Evolutionary conservation across 2,888 invertebrate species (phyloP), one percentile per base, ranked within the genome.

Genomic region (Rhingia rostrata): DNA sequence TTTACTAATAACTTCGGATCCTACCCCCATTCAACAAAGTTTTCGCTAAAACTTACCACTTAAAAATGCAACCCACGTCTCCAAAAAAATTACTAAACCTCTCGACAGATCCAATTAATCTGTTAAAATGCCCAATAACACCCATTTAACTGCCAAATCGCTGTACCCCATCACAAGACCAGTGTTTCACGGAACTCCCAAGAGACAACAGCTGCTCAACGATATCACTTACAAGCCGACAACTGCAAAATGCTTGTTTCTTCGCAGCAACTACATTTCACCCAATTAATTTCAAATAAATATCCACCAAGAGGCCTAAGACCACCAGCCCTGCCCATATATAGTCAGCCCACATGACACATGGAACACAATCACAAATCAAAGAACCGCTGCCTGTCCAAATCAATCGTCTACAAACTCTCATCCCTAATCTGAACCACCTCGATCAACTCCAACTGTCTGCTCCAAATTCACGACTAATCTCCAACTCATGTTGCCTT

Each of bases 391-490:
- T 70, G 64, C 33, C 43, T 63, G 63, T 73, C 73, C 79, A 83
- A 78, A 78, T 73, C 79, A 58, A 79, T 73, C 54, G 35, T 54
- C 54, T 51, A 4, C 49, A 49, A 22, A 72, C 64, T 74, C 80
- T 66, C 84, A 84, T 79, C 84, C 84, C 80, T 74, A 80, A 80
- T 70, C 84, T 33, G 84, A 70, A 54, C 54, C 84, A 80, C 53
- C 53, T 63, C 67, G 72, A 73, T 22, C 9, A 66, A 41, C 41
- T 45, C 61, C 41, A 32, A 45, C 37, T 51, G 33, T 14, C 47
- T 83, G 83, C 67, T 73, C 83, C 63, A 73, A 49, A 67, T 84
- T 69, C 63, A 22, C 22, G 45, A 58, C 74, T 64, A 80, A 80
- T 79, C 79, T 37, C 45, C 54, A 51, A 61, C 39, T 39, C 54